phyloP scores from a whole-genome alignment of 2,113 vertebrate genomes.

The Trogon surrucura region DNA sequence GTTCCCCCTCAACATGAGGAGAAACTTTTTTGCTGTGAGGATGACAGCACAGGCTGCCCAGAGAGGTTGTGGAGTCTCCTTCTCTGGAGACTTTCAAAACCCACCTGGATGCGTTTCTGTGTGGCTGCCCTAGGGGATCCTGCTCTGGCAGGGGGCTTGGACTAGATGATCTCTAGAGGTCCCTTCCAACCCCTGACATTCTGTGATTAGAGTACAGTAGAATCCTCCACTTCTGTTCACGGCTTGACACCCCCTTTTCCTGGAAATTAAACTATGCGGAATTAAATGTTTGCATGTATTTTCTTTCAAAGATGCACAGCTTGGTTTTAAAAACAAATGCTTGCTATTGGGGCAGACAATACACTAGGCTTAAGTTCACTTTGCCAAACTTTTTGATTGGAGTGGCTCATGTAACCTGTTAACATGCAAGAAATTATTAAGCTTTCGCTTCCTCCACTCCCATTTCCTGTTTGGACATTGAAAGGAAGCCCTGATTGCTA shows the following conservation, averaged over 20 bases:
- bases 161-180: no score
- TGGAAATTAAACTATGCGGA: background rate
- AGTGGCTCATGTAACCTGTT: background rate
- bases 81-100: no score
- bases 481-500: slow-evolving; percentile 41
- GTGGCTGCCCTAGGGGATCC: no score
- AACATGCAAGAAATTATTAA: slow-evolving; percentile 45
- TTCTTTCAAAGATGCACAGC: background rate
- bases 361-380: background rate
- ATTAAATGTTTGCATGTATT: background rate
- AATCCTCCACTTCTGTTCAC: background rate
- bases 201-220: background rate
- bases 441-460: slow-evolving; percentile 58
- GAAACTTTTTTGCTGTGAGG: no score
- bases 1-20: no score
- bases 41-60: no score
- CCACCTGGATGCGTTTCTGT: no score
- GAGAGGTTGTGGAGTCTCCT: no score
- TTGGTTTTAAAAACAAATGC: slow-evolving; percentile 3
- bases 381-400: background rate
- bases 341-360: background rate
- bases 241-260: background rate
- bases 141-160: no score
- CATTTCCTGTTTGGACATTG: slow-evolving; percentile 65
- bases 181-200: no score